Evolutionary conservation across 2,113 vertebrate genomes (phyloP), one percentile per base, ranked within the genome.

Genomic region (Tragelaphus buxtoni): DNA sequence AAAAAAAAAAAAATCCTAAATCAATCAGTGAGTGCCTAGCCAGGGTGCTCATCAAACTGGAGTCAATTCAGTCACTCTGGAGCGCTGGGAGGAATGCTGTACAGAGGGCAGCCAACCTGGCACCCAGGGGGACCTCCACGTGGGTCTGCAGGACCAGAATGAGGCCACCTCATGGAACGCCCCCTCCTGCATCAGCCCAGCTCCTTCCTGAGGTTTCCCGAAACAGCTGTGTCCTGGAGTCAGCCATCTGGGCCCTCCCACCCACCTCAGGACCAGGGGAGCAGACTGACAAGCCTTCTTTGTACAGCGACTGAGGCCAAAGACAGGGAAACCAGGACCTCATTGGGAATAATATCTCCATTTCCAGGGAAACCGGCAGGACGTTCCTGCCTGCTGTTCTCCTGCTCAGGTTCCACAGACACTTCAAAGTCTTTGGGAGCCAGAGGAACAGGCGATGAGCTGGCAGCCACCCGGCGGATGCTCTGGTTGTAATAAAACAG

Each of bases 401-500:
- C 92, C 92, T 90, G 95, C 96, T 93, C 86, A 95, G 96, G 51
- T 95, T 96, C 88, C 92, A 80, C 20, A 91, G 94, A 93, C 80
- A 91, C 87, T 96, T 98, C 96, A 96, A 97, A 97, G 97, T 47
- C 55, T 56, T 63, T 0, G 4, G 94, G 93, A 98, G 88, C 97
- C 92, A 47, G 63, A 95, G 92, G 65, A 97, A 56, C 74, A 24
- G 4, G 32, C 2, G 28, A 95, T 30, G 97, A 95, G 80, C 24
- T 0, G 3, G 88, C 96, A 87, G 92, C 95, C 5, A 9, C 84
- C 90, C 3, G 11, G 90, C 3, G 7, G 96, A 97, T 79, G 87
- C 92, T 93, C 91, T 87, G 92, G 65, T 35, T 96, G 91, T 94
- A 93, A 94, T 95, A 94, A 98, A 97, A 97, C 83, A 92, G 47